Evolutionary conservation across 2,888 invertebrate genomes (phyloP).

Genomic region (Tipula confusa): DNA sequence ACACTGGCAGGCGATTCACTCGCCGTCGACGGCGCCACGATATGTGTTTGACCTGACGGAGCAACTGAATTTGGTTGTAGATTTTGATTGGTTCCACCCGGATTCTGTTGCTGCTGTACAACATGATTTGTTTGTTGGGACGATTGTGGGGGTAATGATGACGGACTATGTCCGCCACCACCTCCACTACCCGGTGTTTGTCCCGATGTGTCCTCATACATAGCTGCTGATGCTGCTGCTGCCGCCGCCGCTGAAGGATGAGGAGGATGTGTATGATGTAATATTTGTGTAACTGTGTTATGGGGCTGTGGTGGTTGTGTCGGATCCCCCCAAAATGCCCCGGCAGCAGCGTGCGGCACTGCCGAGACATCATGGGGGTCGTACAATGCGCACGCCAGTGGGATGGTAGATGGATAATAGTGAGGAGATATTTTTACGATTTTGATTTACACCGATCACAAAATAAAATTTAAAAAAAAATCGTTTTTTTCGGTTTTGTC

Average conservation of each 20-base stretch:
- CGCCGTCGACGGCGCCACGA: constrained; percentile 56
- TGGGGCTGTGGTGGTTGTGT: constrained; percentile 52
- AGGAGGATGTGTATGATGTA: constrained; percentile 55
- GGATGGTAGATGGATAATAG: constrained; percentile 52
- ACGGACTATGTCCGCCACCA: constrained; percentile 34
- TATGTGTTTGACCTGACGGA: constrained; percentile 50
- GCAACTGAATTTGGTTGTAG: constrained; percentile 49
- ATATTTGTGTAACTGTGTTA: constrained; percentile 54
- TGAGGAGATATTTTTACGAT: constrained; percentile 51
- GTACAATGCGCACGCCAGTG: constrained; percentile 53
- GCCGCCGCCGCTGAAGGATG: constrained; percentile 54
- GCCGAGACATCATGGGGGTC: constrained; percentile 54
- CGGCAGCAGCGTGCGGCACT: constrained; percentile 54
- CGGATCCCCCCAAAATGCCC: constrained; percentile 54
- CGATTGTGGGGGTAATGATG: constrained; percentile 38
- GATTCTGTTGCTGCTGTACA: constrained; percentile 38
- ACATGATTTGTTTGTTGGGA: constrained; percentile 40
- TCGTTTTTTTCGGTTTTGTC: constrained; percentile 25
- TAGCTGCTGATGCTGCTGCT: constrained; percentile 52
- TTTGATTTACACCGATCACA: constrained; percentile 39
- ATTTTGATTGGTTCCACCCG: constrained; percentile 36
- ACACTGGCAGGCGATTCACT: constrained; percentile 59
- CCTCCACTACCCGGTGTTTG: constrained; percentile 35
- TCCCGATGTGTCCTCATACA: constrained; percentile 54
- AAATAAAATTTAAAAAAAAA: constrained; percentile 32